Percentiles rank a stretch among this genome's conserved stretches.
These are phyloP conservation scores for Pachyseris speciosa DNA, from an alignment of 64 coral and sea anemone species.

Conservation along the genomic window DNA sequence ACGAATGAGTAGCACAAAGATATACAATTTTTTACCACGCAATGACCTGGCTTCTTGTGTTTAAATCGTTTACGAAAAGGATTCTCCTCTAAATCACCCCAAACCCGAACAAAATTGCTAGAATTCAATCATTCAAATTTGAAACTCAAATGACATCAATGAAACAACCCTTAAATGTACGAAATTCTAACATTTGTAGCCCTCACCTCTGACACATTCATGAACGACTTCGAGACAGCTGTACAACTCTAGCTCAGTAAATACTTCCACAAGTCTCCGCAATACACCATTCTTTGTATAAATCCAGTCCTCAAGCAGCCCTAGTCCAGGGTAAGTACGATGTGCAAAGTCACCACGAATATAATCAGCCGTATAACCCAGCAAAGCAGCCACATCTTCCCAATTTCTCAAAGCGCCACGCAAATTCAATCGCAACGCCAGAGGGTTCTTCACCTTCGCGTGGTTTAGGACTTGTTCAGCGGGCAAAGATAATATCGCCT, in stretches of 20 bases:
- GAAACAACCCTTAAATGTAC: neutral
- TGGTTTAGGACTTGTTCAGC: neutral
- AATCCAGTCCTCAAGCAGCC: constrained; percentile 52
- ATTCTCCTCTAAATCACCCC: too few relatives aligned
- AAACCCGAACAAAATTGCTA: too few relatives aligned
- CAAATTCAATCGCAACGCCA: constrained; percentile 15
- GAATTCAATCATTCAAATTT: too few relatives aligned
- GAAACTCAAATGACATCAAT: too few relatives aligned
- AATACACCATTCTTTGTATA: constrained; percentile 22
- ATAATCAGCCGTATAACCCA: neutral
- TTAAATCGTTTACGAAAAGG: too few relatives aligned
- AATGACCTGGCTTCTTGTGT: too few relatives aligned
- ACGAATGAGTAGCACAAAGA: too few relatives aligned
- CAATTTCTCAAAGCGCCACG: constrained; percentile 40
- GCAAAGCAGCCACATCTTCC: constrained; percentile 45
- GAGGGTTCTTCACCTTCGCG: neutral
- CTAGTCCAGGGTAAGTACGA: neutral
- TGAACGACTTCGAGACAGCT: constrained; percentile 12
- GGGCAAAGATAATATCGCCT: neutral
- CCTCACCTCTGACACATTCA: constrained; percentile 16
- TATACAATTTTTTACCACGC: too few relatives aligned
- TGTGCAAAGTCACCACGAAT: constrained; percentile 53
- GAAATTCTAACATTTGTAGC: too few relatives aligned
- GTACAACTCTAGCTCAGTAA: neutral
- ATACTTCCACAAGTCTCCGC: constrained; percentile 9